Evolutionary conservation across 2,888 invertebrate genomes (phyloP), one percentile per base, ranked within the genome.

Genomic region (Tetanocera ferruginea): DNA sequence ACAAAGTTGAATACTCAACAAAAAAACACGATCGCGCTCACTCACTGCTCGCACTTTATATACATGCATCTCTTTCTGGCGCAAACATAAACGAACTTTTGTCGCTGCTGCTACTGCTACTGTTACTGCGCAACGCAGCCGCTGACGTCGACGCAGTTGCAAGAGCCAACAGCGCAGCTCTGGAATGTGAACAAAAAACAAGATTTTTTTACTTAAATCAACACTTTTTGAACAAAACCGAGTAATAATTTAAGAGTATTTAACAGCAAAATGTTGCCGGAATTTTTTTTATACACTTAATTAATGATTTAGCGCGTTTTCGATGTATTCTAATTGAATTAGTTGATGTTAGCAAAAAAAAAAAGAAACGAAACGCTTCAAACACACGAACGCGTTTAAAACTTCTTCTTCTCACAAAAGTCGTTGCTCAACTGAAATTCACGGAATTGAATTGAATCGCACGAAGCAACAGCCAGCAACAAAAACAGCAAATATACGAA

Each of bases 361-460:
- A 55, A 52, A 69, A 25, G n/a, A 55, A 55, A 19, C 19, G 11
- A 19, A 4, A 31, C n/a, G 6, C 19, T 55, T 55, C 3, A 9
- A 11, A 19, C 34, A 11, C 31, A 78, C 67, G 57, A 43, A 57
- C 51, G 62, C 52, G 70, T 73, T 77, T 74, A 52, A 49, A 76
- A 76, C 80, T 69, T 76, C 82, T 62, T 11, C 43, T 75, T 76
- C 49, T 49, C 37, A 75, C 82, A 76, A 80, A 82, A 73, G 80
- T 79, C 78, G 77, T 80, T 78, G 76, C 80, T 82, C 81, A 81
- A 83, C 82, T 83, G 73, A 83, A 79, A 78, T 80, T 76, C 79
- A 64, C 69, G 67, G 66, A 82, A 80, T 75, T 76, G 75, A 79
- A 76, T 80, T 80, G 43, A 14, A 11, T 43, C 11, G 43, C 43